Percentiles rank a stretch among this genome's conserved stretches.
Evolutionary conservation across 2,113 vertebrate genomes (phyloP).

Genomic region (Gymnobelideus leadbeateri): DNA sequence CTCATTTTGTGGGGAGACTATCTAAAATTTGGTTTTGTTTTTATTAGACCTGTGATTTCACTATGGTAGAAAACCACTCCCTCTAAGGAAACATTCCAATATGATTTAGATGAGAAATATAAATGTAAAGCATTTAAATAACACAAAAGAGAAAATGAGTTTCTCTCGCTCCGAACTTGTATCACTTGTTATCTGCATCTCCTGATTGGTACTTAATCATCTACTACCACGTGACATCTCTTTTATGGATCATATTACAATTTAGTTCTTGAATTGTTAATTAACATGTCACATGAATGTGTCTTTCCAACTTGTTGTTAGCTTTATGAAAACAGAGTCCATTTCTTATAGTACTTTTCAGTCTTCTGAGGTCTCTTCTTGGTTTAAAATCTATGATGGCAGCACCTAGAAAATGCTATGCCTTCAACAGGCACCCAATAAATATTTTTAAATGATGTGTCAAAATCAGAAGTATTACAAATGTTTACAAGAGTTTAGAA

Average conservation of each 20-base stretch:
- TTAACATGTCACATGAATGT: neutral
- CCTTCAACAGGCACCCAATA: neutral
- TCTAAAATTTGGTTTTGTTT: neutral
- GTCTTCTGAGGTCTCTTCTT: neutral
- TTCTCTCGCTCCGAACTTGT: neutral
- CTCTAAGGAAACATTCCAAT: neutral
- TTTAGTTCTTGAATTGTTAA: neutral
- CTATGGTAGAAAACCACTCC: neutral
- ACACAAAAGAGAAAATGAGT: neutral
- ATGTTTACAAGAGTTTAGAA: neutral
- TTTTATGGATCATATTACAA: neutral
- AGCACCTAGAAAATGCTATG: neutral
- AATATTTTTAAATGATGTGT: neutral
- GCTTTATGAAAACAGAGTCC: neutral
- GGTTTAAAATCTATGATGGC: neutral
- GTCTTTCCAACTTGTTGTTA: neutral
- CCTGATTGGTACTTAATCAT: neutral
- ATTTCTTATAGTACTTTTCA: neutral
- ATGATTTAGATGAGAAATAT: neutral
- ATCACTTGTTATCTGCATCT: neutral
- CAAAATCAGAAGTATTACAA: neutral
- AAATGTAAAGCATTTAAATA: neutral
- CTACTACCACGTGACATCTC: neutral
- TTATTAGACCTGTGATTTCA: neutral
- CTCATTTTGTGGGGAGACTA: neutral